Evolutionary conservation across 2,888 invertebrate genomes (phyloP).

Genomic region (Galeopsomyia nigrocyanea): DNA sequence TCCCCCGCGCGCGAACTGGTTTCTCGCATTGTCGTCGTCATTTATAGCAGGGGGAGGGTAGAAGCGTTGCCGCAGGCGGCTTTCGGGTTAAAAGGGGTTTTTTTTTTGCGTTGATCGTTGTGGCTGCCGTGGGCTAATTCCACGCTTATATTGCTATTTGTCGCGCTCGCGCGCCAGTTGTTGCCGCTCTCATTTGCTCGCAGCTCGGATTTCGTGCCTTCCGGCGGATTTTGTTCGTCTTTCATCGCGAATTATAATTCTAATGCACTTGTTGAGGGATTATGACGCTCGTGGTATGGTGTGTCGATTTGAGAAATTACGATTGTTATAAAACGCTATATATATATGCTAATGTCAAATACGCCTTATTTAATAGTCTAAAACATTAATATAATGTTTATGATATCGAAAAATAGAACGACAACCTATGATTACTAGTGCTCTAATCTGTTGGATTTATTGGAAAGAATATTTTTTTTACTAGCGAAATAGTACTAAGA

Average conservation of each 20-base stretch:
- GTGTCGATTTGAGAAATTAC: too few relatives aligned
- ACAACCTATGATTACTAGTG: too few relatives aligned
- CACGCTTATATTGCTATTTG: not conserved
- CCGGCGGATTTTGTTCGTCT: not conserved
- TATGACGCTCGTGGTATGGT: too few relatives aligned
- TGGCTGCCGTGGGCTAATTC: not conserved
- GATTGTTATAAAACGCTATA: too few relatives aligned
- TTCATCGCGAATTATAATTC: too few relatives aligned
- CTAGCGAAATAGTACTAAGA: too few relatives aligned
- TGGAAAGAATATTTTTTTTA: too few relatives aligned
- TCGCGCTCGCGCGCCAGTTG: constrained; percentile 33
- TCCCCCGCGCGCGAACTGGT: constrained; percentile 14
- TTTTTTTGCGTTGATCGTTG: not conserved
- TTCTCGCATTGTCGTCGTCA: constrained; percentile 20
- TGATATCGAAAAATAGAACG: too few relatives aligned
- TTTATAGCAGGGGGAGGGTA: constrained; percentile 12
- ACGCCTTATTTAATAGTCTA: too few relatives aligned
- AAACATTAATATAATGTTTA: too few relatives aligned
- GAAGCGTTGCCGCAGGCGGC: constrained; percentile 42
- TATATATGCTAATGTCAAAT: too few relatives aligned
- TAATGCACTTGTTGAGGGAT: not conserved
- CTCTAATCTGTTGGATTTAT: too few relatives aligned
- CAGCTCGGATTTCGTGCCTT: not conserved
- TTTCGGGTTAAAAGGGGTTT: constrained; percentile 31
- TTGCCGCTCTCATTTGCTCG: constrained; percentile 24